Evolutionary conservation across 37 sponge, comb jelly and placozoan species (phyloP).

Genomic region (Beroe ovata): DNA sequence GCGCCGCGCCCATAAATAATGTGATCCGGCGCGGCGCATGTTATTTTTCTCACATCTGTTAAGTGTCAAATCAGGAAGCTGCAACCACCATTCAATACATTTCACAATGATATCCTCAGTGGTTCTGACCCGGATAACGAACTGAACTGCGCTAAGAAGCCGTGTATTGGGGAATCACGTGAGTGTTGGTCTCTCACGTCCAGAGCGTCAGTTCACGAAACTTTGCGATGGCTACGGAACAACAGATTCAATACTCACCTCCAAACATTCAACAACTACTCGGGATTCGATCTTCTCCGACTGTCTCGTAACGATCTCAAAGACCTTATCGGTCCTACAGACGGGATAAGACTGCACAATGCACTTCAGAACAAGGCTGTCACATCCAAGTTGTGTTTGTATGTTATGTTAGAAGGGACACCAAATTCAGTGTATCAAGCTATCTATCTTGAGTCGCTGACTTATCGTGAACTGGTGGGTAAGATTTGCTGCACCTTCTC

Average conservation of each 20-base stretch:
- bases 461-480: constrained; percentile 25
- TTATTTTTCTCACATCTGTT: no score
- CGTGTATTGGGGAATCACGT: constrained; percentile 40
- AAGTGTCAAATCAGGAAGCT: no score
- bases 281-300: constrained; percentile 17
- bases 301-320: constrained; percentile 47
- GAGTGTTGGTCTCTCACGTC: constrained; percentile 13
- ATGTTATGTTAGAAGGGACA: constrained; percentile 31
- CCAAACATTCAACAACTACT: constrained; percentile 34
- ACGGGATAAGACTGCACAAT: constrained; percentile 42
- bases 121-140: constrained; percentile 33
- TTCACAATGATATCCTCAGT: not conserved
- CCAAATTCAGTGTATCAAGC: constrained; percentile 11
- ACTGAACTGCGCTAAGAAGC: constrained; percentile 12
- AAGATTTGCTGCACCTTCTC: constrained; percentile 4
- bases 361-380: constrained; percentile 33
- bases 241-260: constrained; percentile 32
- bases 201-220: constrained; percentile 29
- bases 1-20: no score
- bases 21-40: no score
- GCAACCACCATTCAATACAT: not conserved
- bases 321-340: constrained; percentile 26
- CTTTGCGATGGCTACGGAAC: constrained; percentile 17
- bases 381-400: not conserved
- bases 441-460: constrained; percentile 17